Evolutionary conservation across 2,888 invertebrate species (phyloP).

Genomic region (Lasioglossum figueresi): DNA sequence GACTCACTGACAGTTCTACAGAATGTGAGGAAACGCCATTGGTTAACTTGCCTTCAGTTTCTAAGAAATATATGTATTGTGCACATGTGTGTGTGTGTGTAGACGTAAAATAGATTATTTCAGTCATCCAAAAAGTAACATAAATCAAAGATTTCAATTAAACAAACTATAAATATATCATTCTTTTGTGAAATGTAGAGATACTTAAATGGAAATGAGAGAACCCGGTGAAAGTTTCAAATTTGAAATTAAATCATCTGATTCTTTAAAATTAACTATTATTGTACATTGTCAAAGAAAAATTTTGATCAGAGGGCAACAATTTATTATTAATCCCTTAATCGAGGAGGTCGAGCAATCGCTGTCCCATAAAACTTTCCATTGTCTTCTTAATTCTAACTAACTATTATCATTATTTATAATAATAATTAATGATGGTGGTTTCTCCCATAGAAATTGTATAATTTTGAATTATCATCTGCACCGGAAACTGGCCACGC

Average conservation of each 20-base stretch:
- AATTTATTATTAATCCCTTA: neutral
- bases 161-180: neutral
- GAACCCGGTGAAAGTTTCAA: neutral
- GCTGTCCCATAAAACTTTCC: neutral
- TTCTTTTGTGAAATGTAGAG: neutral
- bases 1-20: constrained; percentile 37
- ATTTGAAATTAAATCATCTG: neutral
- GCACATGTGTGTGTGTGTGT: neutral
- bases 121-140: neutral
- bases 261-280: neutral
- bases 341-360: neutral
- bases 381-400: neutral
- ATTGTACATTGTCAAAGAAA: neutral
- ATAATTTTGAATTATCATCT: neutral
- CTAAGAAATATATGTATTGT: constrained; percentile 23
- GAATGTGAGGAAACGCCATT: constrained; percentile 46
- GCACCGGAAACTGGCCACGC: neutral
- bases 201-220: neutral
- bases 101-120: constrained; percentile 5
- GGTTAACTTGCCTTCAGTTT: constrained; percentile 45
- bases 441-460: neutral
- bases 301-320: too few species aligned
- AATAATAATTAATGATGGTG: neutral
- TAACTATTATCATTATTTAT: neutral
- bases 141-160: neutral